Evolutionary conservation across 2,113 vertebrate species (phyloP).

Genomic region (Ceuthmochares aereus): DNA sequence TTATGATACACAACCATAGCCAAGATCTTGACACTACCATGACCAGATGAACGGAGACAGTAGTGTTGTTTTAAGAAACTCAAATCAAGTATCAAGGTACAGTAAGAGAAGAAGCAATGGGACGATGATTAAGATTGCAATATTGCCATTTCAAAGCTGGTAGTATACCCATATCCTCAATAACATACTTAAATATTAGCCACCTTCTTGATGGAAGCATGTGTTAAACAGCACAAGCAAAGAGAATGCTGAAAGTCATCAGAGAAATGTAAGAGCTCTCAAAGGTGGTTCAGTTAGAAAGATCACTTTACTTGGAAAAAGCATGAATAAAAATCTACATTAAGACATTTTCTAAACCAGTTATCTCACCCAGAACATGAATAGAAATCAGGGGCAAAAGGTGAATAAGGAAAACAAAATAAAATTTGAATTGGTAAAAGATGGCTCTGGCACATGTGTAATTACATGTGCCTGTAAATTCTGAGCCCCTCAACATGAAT

Average conservation of each 20-base stretch:
- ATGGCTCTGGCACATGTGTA: neutral
- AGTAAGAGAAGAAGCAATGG: neutral
- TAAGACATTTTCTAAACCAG: neutral
- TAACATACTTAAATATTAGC: neutral
- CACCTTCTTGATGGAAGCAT: neutral
- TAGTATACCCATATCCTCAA: neutral
- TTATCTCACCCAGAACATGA: neutral
- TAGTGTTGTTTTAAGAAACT: neutral
- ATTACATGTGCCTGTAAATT: neutral
- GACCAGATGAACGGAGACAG: neutral
- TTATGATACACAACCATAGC: fast-evolving
- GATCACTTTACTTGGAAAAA: neutral
- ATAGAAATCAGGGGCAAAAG: neutral
- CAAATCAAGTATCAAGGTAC: neutral
- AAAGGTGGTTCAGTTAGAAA: neutral
- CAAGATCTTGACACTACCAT: neutral
- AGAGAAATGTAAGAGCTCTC: neutral
- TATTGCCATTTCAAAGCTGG: neutral
- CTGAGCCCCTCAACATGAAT: neutral
- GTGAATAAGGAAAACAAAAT: neutral
- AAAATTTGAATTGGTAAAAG: neutral
- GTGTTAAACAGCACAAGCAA: neutral
- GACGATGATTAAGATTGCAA: neutral
- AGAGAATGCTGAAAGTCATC: neutral
- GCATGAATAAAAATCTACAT: neutral